phyloP scores from a whole-genome alignment of 2,113 vertebrate genomes.

The Phyllostomus discolor region DNA sequence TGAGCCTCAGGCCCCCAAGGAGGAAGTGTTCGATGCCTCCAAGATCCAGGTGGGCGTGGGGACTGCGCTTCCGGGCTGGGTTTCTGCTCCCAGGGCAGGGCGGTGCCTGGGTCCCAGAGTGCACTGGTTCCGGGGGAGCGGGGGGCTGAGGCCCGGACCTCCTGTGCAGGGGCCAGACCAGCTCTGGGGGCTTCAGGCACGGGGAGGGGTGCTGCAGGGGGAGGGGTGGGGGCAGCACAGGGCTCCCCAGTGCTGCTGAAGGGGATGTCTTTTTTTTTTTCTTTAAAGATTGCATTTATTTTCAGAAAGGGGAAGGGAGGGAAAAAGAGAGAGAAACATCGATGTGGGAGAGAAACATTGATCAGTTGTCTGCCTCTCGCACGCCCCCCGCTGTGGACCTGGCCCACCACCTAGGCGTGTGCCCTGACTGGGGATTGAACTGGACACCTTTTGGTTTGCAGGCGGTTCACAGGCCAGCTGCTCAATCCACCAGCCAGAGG shows the following conservation, averaged over 20 bases:
- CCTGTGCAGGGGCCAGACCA: neutral
- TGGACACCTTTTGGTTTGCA: no score
- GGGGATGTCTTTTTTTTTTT: neutral
- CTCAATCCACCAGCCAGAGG: no score
- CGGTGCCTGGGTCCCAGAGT: neutral
- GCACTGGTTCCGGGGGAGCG: neutral
- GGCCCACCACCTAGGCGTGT: no score
- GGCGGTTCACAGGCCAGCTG: no score
- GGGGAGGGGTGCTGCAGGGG: neutral
- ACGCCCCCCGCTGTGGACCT: no score
- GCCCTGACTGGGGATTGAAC: no score
- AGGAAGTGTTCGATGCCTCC: slow-evolving; percentile 86
- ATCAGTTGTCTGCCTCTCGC: no score
- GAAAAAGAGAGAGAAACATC: no score
- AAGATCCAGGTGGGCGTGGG: slow-evolving; percentile 84
- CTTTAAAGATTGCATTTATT: no score
- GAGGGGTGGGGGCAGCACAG: neutral
- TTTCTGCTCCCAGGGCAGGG: neutral
- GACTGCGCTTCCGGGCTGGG: no score
- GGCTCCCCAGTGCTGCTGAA: neutral
- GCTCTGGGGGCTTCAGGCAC: neutral
- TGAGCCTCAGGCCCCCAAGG: slow-evolving; percentile 81
- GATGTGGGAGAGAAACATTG: no score
- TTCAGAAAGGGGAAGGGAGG: no score
- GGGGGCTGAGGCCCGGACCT: neutral